A percentile compares a stretch with the other conserved stretches of the same genome.
phyloP scores from a whole-genome alignment of 2,113 vertebrate genomes.

The Oryzias javanicus region DNA sequence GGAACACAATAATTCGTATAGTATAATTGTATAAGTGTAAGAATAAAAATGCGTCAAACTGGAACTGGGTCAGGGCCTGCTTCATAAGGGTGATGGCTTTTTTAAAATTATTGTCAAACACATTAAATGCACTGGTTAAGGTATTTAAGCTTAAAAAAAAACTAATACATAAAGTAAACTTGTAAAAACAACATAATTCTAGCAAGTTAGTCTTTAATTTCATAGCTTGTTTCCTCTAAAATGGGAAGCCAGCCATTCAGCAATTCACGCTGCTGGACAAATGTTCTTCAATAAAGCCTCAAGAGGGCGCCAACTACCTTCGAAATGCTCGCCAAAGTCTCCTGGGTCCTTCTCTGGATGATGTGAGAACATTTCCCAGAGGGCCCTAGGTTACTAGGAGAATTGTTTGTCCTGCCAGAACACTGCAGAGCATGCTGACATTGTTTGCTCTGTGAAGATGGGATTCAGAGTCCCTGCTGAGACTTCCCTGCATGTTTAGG shows the following conservation, averaged over 20 bases:
- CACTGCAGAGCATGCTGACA: conserved; percentile 44
- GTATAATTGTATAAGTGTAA: no score
- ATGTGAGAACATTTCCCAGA: conserved; percentile 59
- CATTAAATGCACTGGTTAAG: no score
- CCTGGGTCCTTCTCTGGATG: conserved; percentile 29
- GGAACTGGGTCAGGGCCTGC: no score
- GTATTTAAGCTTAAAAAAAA: conserved; percentile 5
- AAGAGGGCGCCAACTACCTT: conserved; percentile 71
- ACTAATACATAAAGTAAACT: not conserved
- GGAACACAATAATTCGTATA: no score
- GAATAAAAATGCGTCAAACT: no score
- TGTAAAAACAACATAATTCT: not conserved
- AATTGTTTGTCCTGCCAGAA: conserved; percentile 40
- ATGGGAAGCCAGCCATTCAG: conserved; percentile 50
- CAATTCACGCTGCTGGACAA: conserved; percentile 60
- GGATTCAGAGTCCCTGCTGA: conserved; percentile 47
- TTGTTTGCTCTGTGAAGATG: conserved; percentile 38
- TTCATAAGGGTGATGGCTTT: no score
- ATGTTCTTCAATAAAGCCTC: conserved; percentile 56
- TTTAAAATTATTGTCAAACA: no score
- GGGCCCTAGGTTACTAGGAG: conserved; percentile 58
- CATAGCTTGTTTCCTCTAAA: conserved; percentile 46
- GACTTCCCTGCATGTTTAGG: conserved; percentile 31
- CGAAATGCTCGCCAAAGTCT: conserved; percentile 28
- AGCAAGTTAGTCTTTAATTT: no score